Evolutionary conservation across 2,797 vertebrate genomes (phyloP).

Genomic region (Australoheros facetus): DNA sequence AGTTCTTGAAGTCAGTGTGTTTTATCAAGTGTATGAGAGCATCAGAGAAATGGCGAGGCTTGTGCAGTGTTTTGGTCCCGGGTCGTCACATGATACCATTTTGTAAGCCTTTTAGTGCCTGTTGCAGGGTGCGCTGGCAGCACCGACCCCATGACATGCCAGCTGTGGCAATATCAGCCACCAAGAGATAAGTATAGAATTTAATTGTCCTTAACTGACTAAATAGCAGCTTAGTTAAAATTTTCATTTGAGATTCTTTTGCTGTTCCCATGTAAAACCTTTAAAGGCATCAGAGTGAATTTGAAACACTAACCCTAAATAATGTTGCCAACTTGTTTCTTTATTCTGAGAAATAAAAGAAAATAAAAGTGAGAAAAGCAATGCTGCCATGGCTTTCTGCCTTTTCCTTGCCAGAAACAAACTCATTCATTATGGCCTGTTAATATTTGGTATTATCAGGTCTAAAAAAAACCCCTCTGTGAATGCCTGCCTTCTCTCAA

Average conservation of each 20-base stretch:
- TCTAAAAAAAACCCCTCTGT: neutral
- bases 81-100: neutral
- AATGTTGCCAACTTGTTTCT: neutral
- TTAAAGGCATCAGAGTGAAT: rapidly evolving
- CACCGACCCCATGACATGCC: neutral
- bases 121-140: neutral
- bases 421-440: neutral
- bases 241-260: neutral
- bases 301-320: neutral
- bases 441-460: neutral
- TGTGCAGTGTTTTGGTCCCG: neutral
- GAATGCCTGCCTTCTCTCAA: neutral
- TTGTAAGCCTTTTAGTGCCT: neutral
- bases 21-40: neutral
- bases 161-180: neutral
- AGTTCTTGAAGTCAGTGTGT: neutral
- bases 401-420: neutral
- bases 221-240: neutral
- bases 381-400: neutral
- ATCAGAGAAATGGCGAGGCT: too few relatives aligned
- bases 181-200: neutral
- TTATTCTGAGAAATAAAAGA: neutral
- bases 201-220: too few relatives aligned
- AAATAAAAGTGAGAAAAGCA: neutral
- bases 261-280: neutral